Conservation (phyloP, 2,113 vertebrate species). For the Podarcis muralis region DNA sequence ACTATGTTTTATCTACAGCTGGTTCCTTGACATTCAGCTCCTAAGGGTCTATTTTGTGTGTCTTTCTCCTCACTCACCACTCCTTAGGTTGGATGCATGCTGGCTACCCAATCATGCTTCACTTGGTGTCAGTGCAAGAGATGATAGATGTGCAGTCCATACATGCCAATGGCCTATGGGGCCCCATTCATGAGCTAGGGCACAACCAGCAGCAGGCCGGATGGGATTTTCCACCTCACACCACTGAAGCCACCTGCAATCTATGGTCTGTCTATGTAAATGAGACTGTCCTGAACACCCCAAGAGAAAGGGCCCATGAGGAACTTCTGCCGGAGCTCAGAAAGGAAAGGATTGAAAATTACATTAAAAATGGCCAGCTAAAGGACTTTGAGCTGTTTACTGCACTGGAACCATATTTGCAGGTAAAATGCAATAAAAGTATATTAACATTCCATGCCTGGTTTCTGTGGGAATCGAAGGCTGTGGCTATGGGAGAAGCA, state of each 20-base stretch:
- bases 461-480: too few relatives aligned
- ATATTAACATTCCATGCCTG: not conserved
- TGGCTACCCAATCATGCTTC: constrained; percentile 79
- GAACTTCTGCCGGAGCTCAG: constrained; percentile 21
- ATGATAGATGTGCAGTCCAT: constrained; percentile 34
- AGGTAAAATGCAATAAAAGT: constrained; percentile 64
- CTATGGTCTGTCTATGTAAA: constrained; percentile 83
- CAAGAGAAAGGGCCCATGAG: constrained; percentile 61
- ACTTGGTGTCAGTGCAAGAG: not conserved
- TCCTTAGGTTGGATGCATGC: constrained; percentile 81
- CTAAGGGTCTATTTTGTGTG: not conserved
- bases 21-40: not conserved
- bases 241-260: constrained; percentile 83
- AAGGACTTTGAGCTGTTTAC: constrained; percentile 65
- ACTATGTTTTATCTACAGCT: not conserved
- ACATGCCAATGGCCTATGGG: constrained; percentile 61
- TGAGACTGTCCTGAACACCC: constrained; percentile 68
- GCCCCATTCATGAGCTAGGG: constrained; percentile 75
- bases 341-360: constrained; percentile 37
- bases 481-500: too few relatives aligned
- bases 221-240: constrained; percentile 81
- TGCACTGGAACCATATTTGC: constrained; percentile 80
- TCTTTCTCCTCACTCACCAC: not conserved
- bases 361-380: constrained; percentile 56
- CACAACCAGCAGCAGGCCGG: constrained; percentile 80